phyloP scores from a whole-genome alignment of 2,797 vertebrate species.

The Hemibagrus guttatus region DNA sequence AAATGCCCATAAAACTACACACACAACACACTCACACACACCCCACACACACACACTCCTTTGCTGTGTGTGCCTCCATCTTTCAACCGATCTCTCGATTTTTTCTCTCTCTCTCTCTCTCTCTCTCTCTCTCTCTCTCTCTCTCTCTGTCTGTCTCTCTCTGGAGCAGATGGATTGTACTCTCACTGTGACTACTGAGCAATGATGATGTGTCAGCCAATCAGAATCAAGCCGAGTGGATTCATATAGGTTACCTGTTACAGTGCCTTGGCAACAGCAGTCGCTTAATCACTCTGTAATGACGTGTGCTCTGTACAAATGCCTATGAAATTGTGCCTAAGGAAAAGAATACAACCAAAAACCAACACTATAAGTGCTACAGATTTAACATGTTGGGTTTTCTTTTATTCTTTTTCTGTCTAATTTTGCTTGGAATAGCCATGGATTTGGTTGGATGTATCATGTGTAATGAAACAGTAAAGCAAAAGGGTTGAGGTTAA shows the following conservation, averaged over 20 bases:
- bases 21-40: background rate
- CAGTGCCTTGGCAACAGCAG: slow-evolving; percentile 36
- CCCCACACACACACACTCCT: background rate
- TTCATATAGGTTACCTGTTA: slow-evolving; percentile 27
- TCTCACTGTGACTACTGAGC: slow-evolving; percentile 46
- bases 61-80: background rate
- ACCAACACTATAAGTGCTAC: background rate
- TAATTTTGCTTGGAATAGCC: background rate
- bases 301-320: slow-evolving; percentile 18
- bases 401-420: background rate
- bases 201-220: slow-evolving; percentile 32
- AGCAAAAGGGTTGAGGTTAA: background rate
- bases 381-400: background rate
- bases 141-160: slow-evolving; percentile 3
- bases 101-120: background rate
- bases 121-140: background rate
- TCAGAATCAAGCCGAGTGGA: slow-evolving; percentile 32
- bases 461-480: background rate
- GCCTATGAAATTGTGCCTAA: background rate
- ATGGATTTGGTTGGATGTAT: background rate
- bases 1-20: background rate
- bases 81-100: slow-evolving; percentile 22
- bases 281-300: slow-evolving; percentile 21
- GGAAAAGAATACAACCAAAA: background rate
- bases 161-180: slow-evolving; percentile 24